These are phyloP conservation scores for Meda fulgida DNA, from an alignment of 2,797 vertebrate species.

Conservation along the genomic window DNA sequence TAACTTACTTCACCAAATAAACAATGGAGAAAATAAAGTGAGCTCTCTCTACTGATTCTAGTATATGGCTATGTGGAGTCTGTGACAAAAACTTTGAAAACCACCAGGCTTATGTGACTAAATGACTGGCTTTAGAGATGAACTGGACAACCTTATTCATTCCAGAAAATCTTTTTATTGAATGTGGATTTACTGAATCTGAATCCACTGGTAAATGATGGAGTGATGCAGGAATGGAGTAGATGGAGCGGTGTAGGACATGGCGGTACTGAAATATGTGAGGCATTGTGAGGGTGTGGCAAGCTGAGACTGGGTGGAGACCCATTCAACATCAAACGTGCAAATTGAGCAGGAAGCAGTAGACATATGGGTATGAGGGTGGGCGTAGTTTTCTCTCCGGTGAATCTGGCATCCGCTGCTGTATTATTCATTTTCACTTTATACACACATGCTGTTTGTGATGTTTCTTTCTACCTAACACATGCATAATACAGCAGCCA, in stretches of 20 bases:
- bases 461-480: conserved; percentile 17
- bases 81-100: background rate
- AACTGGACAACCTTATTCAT: background rate
- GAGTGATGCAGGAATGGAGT: background rate
- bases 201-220: background rate
- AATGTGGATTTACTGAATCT: background rate
- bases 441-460: conserved; percentile 4
- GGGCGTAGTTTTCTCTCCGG: conserved; percentile 6
- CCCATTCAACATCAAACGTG: background rate
- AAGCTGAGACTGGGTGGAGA: background rate
- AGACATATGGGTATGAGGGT: background rate
- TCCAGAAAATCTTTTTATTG: background rate
- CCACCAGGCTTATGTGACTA: background rate
- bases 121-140: background rate
- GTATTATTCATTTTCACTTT: conserved; percentile 33
- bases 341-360: background rate
- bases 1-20: conserved; percentile 1
- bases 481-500: conserved; percentile 23
- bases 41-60: background rate
- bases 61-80: background rate
- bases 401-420: conserved; percentile 21
- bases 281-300: background rate
- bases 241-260: background rate
- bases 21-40: background rate
- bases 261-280: background rate